phyloP scores from a whole-genome alignment of 2,888 invertebrate genomes.

The Lasioglossum leucozonium region DNA sequence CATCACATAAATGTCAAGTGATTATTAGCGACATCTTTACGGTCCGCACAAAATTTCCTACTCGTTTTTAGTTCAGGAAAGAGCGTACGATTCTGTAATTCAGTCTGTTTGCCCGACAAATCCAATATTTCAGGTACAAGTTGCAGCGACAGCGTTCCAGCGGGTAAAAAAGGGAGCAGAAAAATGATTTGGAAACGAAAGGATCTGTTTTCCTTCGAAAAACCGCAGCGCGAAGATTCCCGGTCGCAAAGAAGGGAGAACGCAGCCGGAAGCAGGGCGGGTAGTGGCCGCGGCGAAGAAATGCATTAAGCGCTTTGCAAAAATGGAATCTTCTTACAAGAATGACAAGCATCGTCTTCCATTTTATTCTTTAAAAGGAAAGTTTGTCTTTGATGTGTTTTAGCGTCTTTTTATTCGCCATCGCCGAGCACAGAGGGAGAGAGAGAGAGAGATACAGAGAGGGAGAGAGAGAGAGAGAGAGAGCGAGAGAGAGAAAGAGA shows the following conservation, averaged over 20 bases:
- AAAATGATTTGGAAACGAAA: background rate
- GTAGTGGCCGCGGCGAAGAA: conserved; percentile 13
- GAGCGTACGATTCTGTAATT: background rate
- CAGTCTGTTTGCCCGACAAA: background rate
- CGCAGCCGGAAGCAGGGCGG: background rate
- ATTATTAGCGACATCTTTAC: background rate
- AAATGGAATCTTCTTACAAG: conserved; percentile 13
- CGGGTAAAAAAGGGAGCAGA: background rate
- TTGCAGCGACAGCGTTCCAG: background rate
- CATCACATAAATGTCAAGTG: background rate
- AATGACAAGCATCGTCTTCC: conserved; percentile 16
- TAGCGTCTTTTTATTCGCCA: conserved; percentile 17
- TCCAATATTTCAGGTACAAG: background rate
- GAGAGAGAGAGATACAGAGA: background rate
- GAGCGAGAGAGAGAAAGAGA: too few relatives aligned
- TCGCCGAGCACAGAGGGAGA: background rate
- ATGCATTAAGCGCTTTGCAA: conserved; percentile 3
- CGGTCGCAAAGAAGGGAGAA: background rate
- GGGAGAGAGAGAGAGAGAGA: background rate
- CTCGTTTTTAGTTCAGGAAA: background rate
- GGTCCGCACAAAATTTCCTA: background rate
- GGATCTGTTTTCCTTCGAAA: conserved; percentile 2
- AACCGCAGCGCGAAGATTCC: background rate
- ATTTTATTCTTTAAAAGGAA: conserved; percentile 24
- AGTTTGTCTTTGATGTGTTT: conserved; percentile 36